phyloP scores from a whole-genome alignment of 1,140 invertebrate genomes.

The Drosophila insularis region DNA sequence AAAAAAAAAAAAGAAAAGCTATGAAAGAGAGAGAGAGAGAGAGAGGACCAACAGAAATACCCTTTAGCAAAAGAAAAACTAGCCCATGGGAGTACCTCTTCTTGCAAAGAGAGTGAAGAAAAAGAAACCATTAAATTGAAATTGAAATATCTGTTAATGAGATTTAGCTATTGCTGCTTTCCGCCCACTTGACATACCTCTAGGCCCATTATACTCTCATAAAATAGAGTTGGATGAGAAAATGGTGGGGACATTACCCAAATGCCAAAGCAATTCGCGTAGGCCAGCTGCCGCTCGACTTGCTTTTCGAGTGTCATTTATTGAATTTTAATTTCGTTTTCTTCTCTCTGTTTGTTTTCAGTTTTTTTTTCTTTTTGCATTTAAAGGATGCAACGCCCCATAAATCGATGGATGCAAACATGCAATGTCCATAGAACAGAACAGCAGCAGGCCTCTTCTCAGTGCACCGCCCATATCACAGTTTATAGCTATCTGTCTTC shows the following conservation, averaged over 20 bases:
- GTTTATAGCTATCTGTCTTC: constrained; percentile 21
- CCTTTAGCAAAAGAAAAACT: neutral
- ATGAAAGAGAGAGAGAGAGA: neutral
- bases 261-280: constrained; percentile 51
- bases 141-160: constrained; percentile 12
- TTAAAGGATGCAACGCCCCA: constrained; percentile 53
- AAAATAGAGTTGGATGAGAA: neutral
- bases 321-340: constrained; percentile 62
- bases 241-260: constrained; percentile 13
- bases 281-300: constrained; percentile 38
- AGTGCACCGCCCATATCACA: neutral
- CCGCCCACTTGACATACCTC: constrained; percentile 5
- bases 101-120: neutral
- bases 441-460: neutral
- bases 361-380: neutral
- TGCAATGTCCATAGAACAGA: constrained; percentile 20
- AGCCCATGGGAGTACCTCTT: too few relatives aligned
- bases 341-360: constrained; percentile 6
- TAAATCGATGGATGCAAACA: constrained; percentile 57
- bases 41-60: neutral
- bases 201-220: constrained; percentile 33
- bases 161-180: constrained; percentile 8
- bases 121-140: constrained; percentile 7
- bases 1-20: constrained; percentile 33
- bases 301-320: constrained; percentile 60